Base-by-base conservation (phyloP, 2,888 invertebrate species). In the Synergus japonicus region DNA sequence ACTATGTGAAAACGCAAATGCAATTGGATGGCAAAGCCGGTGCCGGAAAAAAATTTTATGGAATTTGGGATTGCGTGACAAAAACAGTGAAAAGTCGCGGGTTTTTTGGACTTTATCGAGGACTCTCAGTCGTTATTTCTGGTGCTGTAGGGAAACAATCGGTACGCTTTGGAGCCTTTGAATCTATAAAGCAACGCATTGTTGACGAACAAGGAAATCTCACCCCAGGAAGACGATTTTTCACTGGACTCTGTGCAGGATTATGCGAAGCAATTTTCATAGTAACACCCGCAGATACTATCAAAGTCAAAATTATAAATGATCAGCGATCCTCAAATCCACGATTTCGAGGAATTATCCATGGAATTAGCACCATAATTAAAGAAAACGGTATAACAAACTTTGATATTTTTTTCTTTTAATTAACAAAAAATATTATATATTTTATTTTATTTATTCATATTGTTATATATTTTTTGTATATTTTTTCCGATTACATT, bases 121-220 rank as follows among this genome's bases (percentile, higher is more conserved):
- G 99, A 1, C 95, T 99, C 63, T 98, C 98, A 90, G 98, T 99
- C 2, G 94, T 99, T 10, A 91, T 99, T 10, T 99, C 99, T 92
- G 99, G 99, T 37, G 99, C 99, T 43, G 98, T 99, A 92, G 99
- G 99, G 12, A 99, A 99, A 93, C 98, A 99, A 76, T 99, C 98
- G 63, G 98, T 99, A 83, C 98, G 99, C 92, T 99, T 99, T 93
- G 99, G 99, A 77, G 95, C 98, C 0, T 99, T 99, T 93, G 99
- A 99, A 93, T 95, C 96, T 85, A 95, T 98, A 37, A 98, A 98
- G 89, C 94, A 95, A 46, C 93, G 94, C 79, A 94, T 96, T 92
- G 94, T 96, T 0, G 96, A 96, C 86, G 94, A 95, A 3, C 94
- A 95, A 83, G 99, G 99, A 0, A 97, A 97, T 69, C 93, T 99